These are phyloP conservation scores for Labia minor DNA, from an alignment of 2,888 invertebrate genomes.

Conservation along the genomic window DNA sequence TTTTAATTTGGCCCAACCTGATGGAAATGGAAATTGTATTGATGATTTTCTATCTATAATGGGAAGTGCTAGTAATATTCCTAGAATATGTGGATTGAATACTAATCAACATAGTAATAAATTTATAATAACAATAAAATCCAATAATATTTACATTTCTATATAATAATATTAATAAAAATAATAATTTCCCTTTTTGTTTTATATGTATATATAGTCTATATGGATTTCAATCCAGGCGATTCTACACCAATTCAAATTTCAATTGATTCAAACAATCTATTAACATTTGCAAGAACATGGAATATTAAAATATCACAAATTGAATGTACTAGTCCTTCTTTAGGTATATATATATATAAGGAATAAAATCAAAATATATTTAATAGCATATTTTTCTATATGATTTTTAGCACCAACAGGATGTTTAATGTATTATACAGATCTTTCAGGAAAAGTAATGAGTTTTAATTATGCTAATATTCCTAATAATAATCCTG, in stretches of 20 bases:
- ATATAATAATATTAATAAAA: background rate
- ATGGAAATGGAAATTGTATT: constrained; percentile 58
- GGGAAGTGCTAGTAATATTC: constrained; percentile 56
- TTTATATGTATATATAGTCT: constrained; percentile 40
- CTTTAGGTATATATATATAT: constrained; percentile 42
- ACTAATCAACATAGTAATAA: constrained; percentile 55
- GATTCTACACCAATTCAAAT: constrained; percentile 50
- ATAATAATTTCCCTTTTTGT: background rate
- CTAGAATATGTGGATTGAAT: constrained; percentile 68
- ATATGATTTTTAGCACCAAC: constrained; percentile 52
- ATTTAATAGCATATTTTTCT: background rate
- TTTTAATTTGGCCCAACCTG: constrained; percentile 59
- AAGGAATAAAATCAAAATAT: background rate
- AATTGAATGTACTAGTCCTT: constrained; percentile 58
- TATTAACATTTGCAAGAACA: constrained; percentile 49
- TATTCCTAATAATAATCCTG: constrained; percentile 39
- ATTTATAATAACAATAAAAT: background rate
- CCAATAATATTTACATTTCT: background rate
- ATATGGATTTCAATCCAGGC: constrained; percentile 59
- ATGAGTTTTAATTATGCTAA: constrained; percentile 66
- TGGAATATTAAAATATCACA: constrained; percentile 69
- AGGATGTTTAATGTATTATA: constrained; percentile 68
- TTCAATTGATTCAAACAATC: constrained; percentile 50
- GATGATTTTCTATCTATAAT: constrained; percentile 59
- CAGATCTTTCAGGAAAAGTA: constrained; percentile 49